These are phyloP conservation scores for Thalpophila matura DNA, from an alignment of 2,888 invertebrate genomes.

Conservation along the genomic window DNA sequence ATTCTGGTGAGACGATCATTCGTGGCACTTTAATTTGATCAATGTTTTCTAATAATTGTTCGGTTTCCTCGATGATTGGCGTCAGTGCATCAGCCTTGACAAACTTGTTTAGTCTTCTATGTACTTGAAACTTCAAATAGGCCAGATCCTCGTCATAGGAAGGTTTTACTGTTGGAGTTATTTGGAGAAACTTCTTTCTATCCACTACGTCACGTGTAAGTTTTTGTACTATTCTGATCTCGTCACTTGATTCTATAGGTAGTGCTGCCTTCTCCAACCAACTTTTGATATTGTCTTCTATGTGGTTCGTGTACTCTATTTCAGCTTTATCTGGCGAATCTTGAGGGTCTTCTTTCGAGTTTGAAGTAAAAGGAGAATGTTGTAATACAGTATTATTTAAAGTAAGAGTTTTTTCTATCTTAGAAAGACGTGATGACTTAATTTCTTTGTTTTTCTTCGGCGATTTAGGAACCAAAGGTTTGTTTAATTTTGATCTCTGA, in stretches of 20 bases:
- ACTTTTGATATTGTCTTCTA: background rate
- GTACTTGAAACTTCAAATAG: slow-evolving; percentile 33
- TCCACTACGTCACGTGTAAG: slow-evolving; percentile 22
- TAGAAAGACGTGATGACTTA: background rate
- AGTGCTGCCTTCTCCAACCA: slow-evolving; percentile 17
- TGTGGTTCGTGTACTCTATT: background rate
- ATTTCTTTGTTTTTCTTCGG: background rate
- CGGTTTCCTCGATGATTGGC: slow-evolving; percentile 1
- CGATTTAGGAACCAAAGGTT: background rate
- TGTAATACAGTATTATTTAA: slow-evolving; percentile 5
- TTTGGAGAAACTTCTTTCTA: slow-evolving; percentile 31
- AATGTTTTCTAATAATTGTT: background rate
- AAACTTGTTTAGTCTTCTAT: slow-evolving; percentile 13
- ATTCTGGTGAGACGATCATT: background rate
- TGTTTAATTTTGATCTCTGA: slow-evolving; percentile 4
- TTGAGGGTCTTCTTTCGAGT: background rate
- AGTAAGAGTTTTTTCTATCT: background rate
- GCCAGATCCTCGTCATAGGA: background rate
- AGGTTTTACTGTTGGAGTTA: background rate
- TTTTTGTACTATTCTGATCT: slow-evolving; percentile 2
- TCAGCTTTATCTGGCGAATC: background rate
- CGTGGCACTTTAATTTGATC: slow-evolving; percentile 6
- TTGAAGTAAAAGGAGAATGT: slow-evolving; percentile 12
- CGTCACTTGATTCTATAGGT: background rate
- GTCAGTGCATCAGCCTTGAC: background rate